Conservation (phyloP, 30 jellyfish, hydroid and myxozoan species). For the Cassiopea andromeda region DNA sequence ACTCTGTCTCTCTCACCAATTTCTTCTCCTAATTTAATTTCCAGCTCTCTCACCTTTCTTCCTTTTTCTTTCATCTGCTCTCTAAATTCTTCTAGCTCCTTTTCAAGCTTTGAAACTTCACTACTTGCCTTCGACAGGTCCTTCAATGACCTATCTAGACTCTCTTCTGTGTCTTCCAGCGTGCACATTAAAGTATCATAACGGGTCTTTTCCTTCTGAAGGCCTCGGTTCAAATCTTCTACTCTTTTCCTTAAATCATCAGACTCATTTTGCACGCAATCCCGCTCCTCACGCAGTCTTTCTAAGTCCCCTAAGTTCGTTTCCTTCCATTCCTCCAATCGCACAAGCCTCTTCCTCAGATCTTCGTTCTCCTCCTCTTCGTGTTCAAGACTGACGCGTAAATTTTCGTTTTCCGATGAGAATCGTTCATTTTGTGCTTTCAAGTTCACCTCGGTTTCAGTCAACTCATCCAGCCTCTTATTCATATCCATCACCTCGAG, state of each 20-base stretch:
- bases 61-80: conserved; percentile 66
- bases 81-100: conserved; percentile 74
- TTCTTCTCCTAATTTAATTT: conserved; percentile 37
- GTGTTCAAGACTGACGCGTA: conserved; percentile 79
- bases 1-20: conserved; percentile 52
- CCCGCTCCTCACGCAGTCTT: conserved; percentile 60
- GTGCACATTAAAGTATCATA: conserved; percentile 72
- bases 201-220: conserved; percentile 51
- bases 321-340: conserved; percentile 69
- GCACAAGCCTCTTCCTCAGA: conserved; percentile 48
- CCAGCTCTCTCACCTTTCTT: conserved; percentile 73
- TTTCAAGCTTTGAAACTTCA: conserved; percentile 36
- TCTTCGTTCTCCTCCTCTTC: conserved; percentile 88
- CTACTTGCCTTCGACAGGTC: conserved; percentile 64
- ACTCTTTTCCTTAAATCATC: conserved; percentile 62
- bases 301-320: conserved; percentile 69
- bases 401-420: conserved; percentile 54
- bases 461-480: conserved; percentile 63
- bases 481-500: conserved; percentile 69
- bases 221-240: conserved; percentile 69
- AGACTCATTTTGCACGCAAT: conserved; percentile 60
- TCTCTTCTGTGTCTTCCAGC: conserved; percentile 84
- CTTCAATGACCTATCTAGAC: conserved; percentile 66
- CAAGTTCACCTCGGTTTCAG: conserved; percentile 58
- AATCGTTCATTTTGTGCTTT: conserved; percentile 43